Percentiles rank a stretch among this genome's conserved stretches.
Conservation (phyloP, 1,140 invertebrate species). For the Drosophila burlai region DNA sequence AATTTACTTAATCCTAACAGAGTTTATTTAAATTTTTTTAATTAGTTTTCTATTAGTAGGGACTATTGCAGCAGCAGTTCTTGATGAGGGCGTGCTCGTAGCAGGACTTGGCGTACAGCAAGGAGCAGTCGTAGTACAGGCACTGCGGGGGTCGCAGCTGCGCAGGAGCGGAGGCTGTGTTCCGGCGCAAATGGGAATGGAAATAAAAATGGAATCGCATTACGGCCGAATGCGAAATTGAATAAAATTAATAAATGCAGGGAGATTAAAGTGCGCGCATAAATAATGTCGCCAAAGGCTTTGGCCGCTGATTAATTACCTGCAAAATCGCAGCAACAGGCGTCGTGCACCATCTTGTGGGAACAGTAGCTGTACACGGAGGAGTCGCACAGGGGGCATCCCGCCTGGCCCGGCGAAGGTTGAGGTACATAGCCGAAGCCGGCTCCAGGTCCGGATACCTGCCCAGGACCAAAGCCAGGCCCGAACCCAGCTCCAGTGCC, state of each 20-base stretch:
- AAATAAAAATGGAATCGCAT: constrained; percentile 22
- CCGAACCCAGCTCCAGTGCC: constrained; percentile 16
- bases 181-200: not conserved
- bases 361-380: constrained; percentile 91
- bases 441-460: not conserved
- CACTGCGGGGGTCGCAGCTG: constrained; percentile 87
- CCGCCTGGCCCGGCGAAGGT: constrained; percentile 18
- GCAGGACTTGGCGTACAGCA: constrained; percentile 91
- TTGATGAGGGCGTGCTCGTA: constrained; percentile 90
- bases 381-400: constrained; percentile 90
- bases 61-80: constrained; percentile 90
- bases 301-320: constrained; percentile 83
- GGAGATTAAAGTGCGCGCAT: constrained; percentile 31
- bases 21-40: not conserved
- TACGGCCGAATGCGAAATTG: constrained; percentile 32
- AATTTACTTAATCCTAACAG: constrained; percentile 34
- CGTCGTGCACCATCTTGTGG: constrained; percentile 90
- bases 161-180: constrained; percentile 24
- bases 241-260: constrained; percentile 49
- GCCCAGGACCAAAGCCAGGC: not conserved
- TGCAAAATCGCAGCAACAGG: constrained; percentile 89
- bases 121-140: constrained; percentile 89
- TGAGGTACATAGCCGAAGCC: constrained; percentile 26
- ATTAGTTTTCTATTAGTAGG: not conserved
- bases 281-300: constrained; percentile 45